Percentiles rank a stretch among this genome's conserved stretches.
These are phyloP conservation scores for Parascotia fuliginaria DNA, from an alignment of 2,888 invertebrate genomes.

Conservation along the genomic window DNA sequence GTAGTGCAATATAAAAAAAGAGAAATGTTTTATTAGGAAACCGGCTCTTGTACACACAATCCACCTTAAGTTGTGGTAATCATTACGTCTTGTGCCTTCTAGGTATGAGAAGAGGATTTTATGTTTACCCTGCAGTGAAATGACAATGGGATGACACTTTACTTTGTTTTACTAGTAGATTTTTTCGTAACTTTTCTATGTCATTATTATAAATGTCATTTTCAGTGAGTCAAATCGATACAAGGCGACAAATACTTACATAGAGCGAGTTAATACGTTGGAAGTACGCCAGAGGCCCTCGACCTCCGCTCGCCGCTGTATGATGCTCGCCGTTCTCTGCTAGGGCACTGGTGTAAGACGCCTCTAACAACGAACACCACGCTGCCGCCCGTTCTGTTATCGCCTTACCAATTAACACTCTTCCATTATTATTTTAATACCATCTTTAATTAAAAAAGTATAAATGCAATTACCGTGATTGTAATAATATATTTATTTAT, in stretches of 20 bases:
- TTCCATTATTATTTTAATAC: constrained; percentile 10
- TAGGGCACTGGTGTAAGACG: constrained; percentile 46
- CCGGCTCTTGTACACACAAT: too few species aligned
- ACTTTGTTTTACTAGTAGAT: not conserved
- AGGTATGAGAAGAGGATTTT: too few species aligned
- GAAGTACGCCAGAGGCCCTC: constrained; percentile 69
- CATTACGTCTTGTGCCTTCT: too few species aligned
- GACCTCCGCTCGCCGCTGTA: constrained; percentile 57
- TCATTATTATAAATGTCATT: constrained; percentile 60
- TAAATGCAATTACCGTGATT: not conserved
- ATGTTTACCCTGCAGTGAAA: too few species aligned
- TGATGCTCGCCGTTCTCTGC: constrained; percentile 49
- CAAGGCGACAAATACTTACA: constrained; percentile 61
- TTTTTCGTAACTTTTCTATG: not conserved
- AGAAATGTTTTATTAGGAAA: too few species aligned
- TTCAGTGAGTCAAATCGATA: constrained; percentile 77
- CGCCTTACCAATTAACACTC: constrained; percentile 1
- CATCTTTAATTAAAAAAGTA: constrained; percentile 10
- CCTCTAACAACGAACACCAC: constrained; percentile 9
- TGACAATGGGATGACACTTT: too few species aligned
- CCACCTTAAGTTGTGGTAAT: too few species aligned
- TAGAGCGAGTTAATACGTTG: constrained; percentile 62
- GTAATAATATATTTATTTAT: not conserved
- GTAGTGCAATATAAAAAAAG: too few species aligned
- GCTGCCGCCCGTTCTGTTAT: constrained; percentile 14